Evolutionary conservation across 2,797 vertebrate species (phyloP), one percentile per base, ranked within the genome.

Genomic region (Betta splendens): DNA sequence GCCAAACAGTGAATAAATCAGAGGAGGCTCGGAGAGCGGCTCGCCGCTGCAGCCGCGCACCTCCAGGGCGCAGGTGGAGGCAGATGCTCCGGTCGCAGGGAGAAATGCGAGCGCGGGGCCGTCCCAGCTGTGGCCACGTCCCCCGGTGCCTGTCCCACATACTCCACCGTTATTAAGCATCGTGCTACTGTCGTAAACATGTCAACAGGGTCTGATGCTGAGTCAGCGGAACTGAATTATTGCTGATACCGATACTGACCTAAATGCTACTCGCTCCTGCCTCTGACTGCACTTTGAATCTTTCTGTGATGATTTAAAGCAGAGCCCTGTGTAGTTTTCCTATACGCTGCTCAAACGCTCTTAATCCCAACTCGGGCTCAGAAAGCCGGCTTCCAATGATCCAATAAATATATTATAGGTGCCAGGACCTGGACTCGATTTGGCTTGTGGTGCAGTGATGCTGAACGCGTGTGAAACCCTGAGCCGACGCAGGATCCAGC

Each of bases 1-100:
- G 94, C 95, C 94, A 98, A 98, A 97, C 93, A 95, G 84, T 83
- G 85, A 94, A 95, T 95, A 95, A 96, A 97, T 96, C 94, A 94
- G 84, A 91, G 84, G 33, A 64, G 86, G 64, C 37, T 79, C 85
- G 83, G 81, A 80, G 73, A 75, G 63, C 33, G 25, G 63, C 81
- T 64, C 76, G 57, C 56, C 66, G 75, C 72, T 70, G 73, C 79
- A 79, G 78, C 62, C 78, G 9, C 65, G 82, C 45, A 91, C 92
- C 91, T 94, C 91, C 54, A 53, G 78, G 60, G 84, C 84, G 89
- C 94, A 95, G 95, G 94, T 94, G 93, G 93, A 91, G 80, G 64
- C 50, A 52, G 54, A 77, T 33, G 51, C 73, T 71, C n/a, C 9
- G 50, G 58, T 70, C 73, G 57, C 55, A 67, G 53, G 51, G 69